Percentiles rank a stretch among this genome's conserved stretches.
phyloP scores from a whole-genome alignment of 92 coral and sea anemone genomes.

The Phymanthus crucifer region DNA sequence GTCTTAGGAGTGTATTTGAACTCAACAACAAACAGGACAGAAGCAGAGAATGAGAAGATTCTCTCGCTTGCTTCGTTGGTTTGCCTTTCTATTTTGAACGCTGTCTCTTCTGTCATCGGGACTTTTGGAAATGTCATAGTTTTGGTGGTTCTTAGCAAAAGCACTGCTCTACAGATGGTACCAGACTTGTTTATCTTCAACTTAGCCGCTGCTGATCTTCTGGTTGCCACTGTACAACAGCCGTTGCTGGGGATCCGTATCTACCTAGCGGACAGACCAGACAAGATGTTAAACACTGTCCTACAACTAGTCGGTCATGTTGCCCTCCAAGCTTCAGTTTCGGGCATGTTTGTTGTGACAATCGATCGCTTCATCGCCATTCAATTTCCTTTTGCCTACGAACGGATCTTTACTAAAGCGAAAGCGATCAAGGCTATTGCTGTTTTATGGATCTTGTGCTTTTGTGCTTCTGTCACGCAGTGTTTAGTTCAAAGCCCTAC shows the following conservation, averaged over 20 bases:
- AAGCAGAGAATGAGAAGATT: neutral
- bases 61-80: neutral
- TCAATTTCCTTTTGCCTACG: constrained; percentile 39
- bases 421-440: constrained; percentile 15
- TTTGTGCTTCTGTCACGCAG: neutral
- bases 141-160: constrained; percentile 19
- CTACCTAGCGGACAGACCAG: neutral
- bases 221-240: constrained; percentile 38
- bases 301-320: constrained; percentile 21
- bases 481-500: neutral
- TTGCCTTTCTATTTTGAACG: constrained; percentile 32
- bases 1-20: too few relatives aligned
- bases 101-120: constrained; percentile 27
- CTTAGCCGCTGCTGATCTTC: constrained; percentile 45
- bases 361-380: constrained; percentile 45
- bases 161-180: constrained; percentile 24
- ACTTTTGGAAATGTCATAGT: constrained; percentile 43
- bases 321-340: constrained; percentile 48
- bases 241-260: constrained; percentile 37
- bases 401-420: constrained; percentile 17
- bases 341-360: constrained; percentile 45
- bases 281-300: constrained; percentile 5
- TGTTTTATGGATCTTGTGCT: constrained; percentile 22
- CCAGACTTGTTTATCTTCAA: constrained; percentile 47
- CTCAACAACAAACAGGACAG: neutral